These are phyloP conservation scores for Sebastes diaconus DNA, from an alignment of 2,797 vertebrate species.

Conservation along the genomic window DNA sequence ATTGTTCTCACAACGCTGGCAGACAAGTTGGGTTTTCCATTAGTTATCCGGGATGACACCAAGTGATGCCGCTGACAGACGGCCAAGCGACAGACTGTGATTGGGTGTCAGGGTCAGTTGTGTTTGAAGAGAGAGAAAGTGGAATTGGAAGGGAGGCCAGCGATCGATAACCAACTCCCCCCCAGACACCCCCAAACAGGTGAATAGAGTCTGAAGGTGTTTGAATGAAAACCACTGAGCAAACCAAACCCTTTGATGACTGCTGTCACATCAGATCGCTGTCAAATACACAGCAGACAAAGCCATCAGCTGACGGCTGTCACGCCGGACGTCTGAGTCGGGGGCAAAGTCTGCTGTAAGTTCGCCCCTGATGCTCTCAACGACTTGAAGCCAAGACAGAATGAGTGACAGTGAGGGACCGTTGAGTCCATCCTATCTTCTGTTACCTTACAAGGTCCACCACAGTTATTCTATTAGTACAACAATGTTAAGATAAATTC, in stretches of 20 bases:
- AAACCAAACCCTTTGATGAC: constrained; percentile 28
- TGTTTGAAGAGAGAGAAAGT: constrained; percentile 47
- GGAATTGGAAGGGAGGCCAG: constrained; percentile 28
- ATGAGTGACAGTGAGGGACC: constrained; percentile 1
- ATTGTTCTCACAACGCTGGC: neutral
- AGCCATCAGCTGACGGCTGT: constrained; percentile 40
- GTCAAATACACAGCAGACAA: constrained; percentile 40
- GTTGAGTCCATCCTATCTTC: neutral
- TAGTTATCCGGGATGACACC: constrained; percentile 36
- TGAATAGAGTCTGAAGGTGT: constrained; percentile 29
- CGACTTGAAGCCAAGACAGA: neutral
- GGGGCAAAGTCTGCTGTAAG: constrained; percentile 5
- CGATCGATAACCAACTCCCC: constrained; percentile 39
- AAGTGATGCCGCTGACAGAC: constrained; percentile 34
- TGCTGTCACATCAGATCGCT: constrained; percentile 46
- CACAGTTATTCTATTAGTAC: neutral
- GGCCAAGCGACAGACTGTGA: constrained; percentile 38
- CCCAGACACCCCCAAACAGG: neutral
- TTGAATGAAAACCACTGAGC: constrained; percentile 28
- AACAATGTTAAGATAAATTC: neutral
- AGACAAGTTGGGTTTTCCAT: constrained; percentile 33
- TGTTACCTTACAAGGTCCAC: neutral
- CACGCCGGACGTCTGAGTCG: constrained; percentile 2
- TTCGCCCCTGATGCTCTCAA: constrained; percentile 1
- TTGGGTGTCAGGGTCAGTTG: constrained; percentile 59